Evolutionary conservation across 2,113 vertebrate genomes (phyloP).

Genomic region (Euleptes europaea): DNA sequence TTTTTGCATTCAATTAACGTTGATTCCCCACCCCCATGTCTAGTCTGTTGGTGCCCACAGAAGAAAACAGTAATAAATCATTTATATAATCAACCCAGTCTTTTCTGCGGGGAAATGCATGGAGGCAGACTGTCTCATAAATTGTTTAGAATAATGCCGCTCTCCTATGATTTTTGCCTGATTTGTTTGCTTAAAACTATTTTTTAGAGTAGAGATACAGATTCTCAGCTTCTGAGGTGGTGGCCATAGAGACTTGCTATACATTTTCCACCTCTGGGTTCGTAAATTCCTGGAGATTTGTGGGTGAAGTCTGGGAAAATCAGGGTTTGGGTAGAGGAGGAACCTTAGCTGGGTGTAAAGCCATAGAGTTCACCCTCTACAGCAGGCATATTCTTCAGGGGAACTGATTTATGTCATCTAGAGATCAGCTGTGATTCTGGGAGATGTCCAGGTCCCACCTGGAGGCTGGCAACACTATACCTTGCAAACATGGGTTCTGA

Average conservation of each 20-base stretch:
- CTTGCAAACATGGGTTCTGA: too few relatives aligned
- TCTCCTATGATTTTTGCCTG: constrained; percentile 66
- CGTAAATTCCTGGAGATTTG: too few relatives aligned
- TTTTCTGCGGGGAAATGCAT: constrained; percentile 69
- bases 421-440: too few relatives aligned
- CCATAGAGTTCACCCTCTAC: too few relatives aligned
- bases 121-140: constrained; percentile 73
- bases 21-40: constrained; percentile 51
- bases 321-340: too few relatives aligned
- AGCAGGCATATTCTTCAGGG: too few relatives aligned
- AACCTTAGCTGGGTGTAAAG: too few relatives aligned
- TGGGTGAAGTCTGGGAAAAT: too few relatives aligned
- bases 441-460: too few relatives aligned
- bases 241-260: not conserved
- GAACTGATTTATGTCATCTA: too few relatives aligned
- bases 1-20: constrained; percentile 67
- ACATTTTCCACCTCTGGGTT: too few relatives aligned
- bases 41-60: constrained; percentile 61
- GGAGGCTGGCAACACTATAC: too few relatives aligned
- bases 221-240: constrained; percentile 17
- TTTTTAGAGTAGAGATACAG: constrained; percentile 34
- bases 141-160: constrained; percentile 73
- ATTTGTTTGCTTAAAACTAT: constrained; percentile 66
- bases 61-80: constrained; percentile 75
- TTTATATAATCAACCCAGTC: constrained; percentile 69